Evolutionary conservation across 2,113 vertebrate species (phyloP), one percentile per base, ranked within the genome.

Genomic region (Coracopsis vasa): DNA sequence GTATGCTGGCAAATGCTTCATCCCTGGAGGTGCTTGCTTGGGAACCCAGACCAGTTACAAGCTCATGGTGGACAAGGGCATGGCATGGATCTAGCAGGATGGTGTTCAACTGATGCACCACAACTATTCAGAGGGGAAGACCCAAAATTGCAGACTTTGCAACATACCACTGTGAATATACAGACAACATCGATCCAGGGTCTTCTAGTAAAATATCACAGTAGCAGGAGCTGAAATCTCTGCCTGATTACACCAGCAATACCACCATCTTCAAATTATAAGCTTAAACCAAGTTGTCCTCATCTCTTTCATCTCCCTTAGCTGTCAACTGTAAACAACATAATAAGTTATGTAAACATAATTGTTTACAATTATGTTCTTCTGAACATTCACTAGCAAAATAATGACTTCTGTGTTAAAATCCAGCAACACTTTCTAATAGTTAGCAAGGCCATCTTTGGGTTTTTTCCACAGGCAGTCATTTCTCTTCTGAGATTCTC

Each of bases 381-480:
- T 82, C 61, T 56, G 56, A 86, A 72, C 6, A 23, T 82, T 72
- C 60, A 58, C n/a, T 33, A 77, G n/a, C 28, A 45, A 92, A 73
- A 86, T 53, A 80, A 88, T 80, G 33, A 66, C 64, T 69, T 72
- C 25, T 73, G 25, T 69, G 41, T 71, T 92, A 91, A 92, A 86
- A 62, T 11, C 24, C 69, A 84, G n/a, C 19, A 48, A 50, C 0
- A 5, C 72, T 86, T 71, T 47, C 16, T 39, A 80, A 44, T 5
- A 42, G 28, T 39, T 41, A 90, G 37, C 71, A 86, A 60, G 23
- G 31, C 27, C 71, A 33, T 33, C 64, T 72, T 66, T 66, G 25
- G 25, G 2, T 29, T 65, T 70, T 80, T 61, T 80, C 69, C 51
- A 60, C 1, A 2, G 31, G 54, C n/a, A 45, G n/a, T 27, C 25